phyloP scores from a whole-genome alignment of 2,888 invertebrate genomes.

The Clivina fossor region DNA sequence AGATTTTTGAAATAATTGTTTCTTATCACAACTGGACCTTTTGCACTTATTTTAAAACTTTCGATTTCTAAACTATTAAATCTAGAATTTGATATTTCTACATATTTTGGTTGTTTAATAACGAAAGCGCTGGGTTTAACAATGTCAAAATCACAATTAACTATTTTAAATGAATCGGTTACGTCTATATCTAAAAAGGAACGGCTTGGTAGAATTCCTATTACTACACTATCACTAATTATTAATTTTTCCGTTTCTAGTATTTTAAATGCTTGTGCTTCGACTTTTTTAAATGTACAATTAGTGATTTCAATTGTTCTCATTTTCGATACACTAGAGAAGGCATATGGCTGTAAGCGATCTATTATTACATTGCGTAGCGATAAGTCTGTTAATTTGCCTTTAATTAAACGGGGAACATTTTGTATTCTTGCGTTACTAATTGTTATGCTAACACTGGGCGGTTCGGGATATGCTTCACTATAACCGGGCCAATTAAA shows the following conservation, averaged over 20 bases:
- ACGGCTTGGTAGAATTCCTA: conserved; percentile 65
- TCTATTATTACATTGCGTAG: conserved; percentile 63
- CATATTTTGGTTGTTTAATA: conserved; percentile 62
- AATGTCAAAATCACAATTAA: conserved; percentile 64
- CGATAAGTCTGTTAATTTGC: conserved; percentile 70
- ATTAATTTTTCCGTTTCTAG: conserved; percentile 69
- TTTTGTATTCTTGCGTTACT: conserved; percentile 2
- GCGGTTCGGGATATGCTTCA: conserved; percentile 39
- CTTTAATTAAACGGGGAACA: too few relatives aligned
- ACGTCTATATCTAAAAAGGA: conserved; percentile 75
- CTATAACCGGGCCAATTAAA: conserved; percentile 58
- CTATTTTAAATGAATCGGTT: conserved; percentile 64
- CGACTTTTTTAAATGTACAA: conserved; percentile 62
- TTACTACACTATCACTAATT: conserved; percentile 63
- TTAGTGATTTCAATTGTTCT: conserved; percentile 65
- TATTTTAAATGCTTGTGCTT: conserved; percentile 77
- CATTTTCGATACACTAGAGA: conserved; percentile 69
- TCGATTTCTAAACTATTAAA: conserved; percentile 65
- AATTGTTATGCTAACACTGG: conserved; percentile 28
- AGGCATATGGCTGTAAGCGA: conserved; percentile 69
- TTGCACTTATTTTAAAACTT: conserved; percentile 63
- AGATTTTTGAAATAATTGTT: conserved; percentile 64
- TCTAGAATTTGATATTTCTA: conserved; percentile 62
- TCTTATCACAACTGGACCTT: conserved; percentile 65
- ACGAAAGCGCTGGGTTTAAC: conserved; percentile 72